Evolutionary conservation across 1,140 invertebrate genomes (phyloP).

Genomic region (Ruditapes philippinarum): DNA sequence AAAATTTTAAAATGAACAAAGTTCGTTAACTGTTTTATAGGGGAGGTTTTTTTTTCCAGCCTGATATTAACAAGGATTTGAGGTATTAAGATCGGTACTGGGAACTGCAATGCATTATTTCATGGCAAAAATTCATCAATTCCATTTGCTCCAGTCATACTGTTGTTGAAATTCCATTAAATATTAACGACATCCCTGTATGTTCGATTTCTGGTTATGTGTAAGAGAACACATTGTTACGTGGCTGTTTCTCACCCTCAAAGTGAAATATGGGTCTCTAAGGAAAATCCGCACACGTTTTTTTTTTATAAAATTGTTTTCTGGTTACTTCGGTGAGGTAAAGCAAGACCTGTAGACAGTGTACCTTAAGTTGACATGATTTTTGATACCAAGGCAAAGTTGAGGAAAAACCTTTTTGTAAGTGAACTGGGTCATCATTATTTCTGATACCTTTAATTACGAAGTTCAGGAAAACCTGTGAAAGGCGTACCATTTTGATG

Average conservation of each 20-base stretch:
- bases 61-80: not conserved
- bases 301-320: not conserved
- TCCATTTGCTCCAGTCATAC: slow-evolving; percentile 26
- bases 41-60: not conserved
- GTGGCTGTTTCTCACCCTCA: not conserved
- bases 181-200: slow-evolving; percentile 26
- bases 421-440: too few relatives aligned
- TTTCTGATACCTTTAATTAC: too few relatives aligned
- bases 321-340: not conserved
- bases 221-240: slow-evolving; percentile 2
- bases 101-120: not conserved
- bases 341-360: too few relatives aligned
- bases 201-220: slow-evolving; percentile 1
- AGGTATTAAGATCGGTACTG: not conserved
- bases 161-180: slow-evolving; percentile 32
- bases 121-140: slow-evolving; percentile 19
- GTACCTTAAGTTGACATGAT: too few relatives aligned
- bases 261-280: not conserved
- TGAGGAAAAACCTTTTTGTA: too few relatives aligned
- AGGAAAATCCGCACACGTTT: not conserved
- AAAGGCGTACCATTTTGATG: too few relatives aligned
- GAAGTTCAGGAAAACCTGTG: too few relatives aligned
- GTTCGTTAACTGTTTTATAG: not conserved
- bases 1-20: not conserved
- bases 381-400: too few relatives aligned